These are phyloP conservation scores for Nannospalax galili DNA, from an alignment of 2,113 vertebrate genomes.

Conservation along the genomic window DNA sequence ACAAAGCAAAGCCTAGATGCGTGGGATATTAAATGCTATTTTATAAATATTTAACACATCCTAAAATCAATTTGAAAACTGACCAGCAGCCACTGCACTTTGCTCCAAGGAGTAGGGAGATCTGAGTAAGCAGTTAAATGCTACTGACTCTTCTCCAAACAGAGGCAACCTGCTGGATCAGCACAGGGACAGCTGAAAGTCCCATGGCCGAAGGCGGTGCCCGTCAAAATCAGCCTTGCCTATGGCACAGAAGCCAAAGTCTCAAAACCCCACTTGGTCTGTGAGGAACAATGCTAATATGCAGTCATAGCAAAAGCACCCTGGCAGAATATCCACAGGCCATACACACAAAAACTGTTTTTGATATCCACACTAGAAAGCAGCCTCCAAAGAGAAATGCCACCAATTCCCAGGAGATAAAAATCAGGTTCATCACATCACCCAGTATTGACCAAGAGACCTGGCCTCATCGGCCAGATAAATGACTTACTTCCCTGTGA, in stretches of 20 bases:
- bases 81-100: constrained; percentile 69
- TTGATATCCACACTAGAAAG: background rate
- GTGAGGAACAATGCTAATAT: background rate
- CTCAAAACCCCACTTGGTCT: background rate
- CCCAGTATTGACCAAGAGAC: constrained; percentile 22
- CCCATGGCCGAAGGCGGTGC: background rate
- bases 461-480: background rate
- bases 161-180: constrained; percentile 45
- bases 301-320: background rate
- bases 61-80: constrained; percentile 73
- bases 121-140: constrained; percentile 51
- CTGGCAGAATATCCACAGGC: background rate
- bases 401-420: background rate
- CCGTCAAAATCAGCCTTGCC: constrained; percentile 8
- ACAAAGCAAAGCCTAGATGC: constrained; percentile 34
- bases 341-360: background rate
- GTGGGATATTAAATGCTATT: constrained; percentile 61
- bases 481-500: too few relatives aligned
- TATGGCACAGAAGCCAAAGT: background rate
- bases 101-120: constrained; percentile 55
- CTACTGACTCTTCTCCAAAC: background rate
- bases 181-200: background rate
- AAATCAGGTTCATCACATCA: background rate
- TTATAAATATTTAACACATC: constrained; percentile 74
- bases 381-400: background rate